phyloP scores from a whole-genome alignment of 2,797 vertebrate genomes.

The Manis crassicaudata region DNA sequence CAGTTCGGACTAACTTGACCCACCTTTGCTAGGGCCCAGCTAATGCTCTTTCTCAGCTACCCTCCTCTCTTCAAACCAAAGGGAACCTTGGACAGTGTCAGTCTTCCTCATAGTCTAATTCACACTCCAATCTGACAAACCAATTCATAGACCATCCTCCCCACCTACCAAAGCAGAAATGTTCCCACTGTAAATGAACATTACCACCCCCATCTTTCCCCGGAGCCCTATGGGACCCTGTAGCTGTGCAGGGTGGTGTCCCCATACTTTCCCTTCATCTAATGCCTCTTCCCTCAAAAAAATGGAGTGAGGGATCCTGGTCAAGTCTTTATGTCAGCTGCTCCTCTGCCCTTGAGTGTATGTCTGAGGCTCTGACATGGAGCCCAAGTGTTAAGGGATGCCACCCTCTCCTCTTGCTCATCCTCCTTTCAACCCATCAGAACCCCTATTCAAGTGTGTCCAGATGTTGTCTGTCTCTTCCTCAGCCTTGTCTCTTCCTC shows the following conservation, averaged over 20 bases:
- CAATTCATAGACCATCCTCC: background rate
- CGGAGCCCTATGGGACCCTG: background rate
- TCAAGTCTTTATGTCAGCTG: background rate
- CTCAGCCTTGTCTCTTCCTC: background rate
- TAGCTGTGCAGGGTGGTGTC: background rate
- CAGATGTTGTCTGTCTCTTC: background rate
- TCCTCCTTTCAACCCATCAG: background rate
- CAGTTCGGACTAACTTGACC: background rate
- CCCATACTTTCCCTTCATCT: background rate
- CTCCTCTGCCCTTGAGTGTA: background rate
- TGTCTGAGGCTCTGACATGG: background rate
- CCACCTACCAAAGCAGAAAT: background rate
- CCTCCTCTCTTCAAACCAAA: conserved; percentile 29
- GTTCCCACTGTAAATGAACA: background rate
- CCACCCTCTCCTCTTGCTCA: background rate
- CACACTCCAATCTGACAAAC: background rate
- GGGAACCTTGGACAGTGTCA: background rate
- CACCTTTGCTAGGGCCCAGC: background rate
- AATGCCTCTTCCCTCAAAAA: background rate
- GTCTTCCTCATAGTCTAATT: background rate
- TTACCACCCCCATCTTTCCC: background rate
- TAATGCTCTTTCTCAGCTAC: background rate
- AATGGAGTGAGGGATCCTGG: background rate
- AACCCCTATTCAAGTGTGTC: background rate
- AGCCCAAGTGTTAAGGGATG: background rate